These are phyloP conservation scores for Anastrepha ludens DNA, from an alignment of 1,140 invertebrate genomes.

Conservation along the genomic window DNA sequence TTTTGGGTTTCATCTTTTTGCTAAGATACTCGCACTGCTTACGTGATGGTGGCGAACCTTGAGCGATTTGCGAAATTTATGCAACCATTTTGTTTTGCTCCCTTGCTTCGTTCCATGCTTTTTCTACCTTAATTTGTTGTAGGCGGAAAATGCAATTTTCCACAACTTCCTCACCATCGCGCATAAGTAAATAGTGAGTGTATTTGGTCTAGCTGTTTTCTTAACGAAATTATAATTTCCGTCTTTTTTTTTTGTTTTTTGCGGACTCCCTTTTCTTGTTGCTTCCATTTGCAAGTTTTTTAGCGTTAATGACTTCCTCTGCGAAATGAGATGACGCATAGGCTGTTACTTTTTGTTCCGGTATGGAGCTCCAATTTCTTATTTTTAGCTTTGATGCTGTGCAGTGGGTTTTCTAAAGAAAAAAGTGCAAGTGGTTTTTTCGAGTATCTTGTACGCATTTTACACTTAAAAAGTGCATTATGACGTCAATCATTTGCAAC, in stretches of 20 bases:
- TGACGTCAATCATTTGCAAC: too few species aligned
- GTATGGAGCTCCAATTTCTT: background rate
- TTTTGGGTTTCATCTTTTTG: too few species aligned
- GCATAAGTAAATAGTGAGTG: background rate
- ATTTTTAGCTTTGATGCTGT: background rate
- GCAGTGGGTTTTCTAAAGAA: too few species aligned
- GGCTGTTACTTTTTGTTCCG: background rate
- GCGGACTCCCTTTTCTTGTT: background rate
- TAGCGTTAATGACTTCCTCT: background rate
- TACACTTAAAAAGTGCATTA: too few species aligned
- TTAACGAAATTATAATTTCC: background rate
- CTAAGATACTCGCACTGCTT: background rate
- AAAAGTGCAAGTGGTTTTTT: too few species aligned
- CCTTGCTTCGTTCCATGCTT: background rate
- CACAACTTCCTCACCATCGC: background rate
- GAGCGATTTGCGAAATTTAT: slow-evolving; percentile 7
- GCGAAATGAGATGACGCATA: background rate
- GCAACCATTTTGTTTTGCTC: background rate
- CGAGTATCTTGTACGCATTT: too few species aligned
- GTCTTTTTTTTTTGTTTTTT: background rate
- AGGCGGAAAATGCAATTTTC: slow-evolving; percentile 4
- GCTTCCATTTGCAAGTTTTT: background rate
- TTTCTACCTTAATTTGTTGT: background rate
- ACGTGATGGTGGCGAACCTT: background rate
- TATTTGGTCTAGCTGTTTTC: background rate